Percentiles rank a stretch among this genome's conserved stretches.
Evolutionary conservation across 2,797 vertebrate species (phyloP).

Genomic region (Rhabdophis nuchalis): DNA sequence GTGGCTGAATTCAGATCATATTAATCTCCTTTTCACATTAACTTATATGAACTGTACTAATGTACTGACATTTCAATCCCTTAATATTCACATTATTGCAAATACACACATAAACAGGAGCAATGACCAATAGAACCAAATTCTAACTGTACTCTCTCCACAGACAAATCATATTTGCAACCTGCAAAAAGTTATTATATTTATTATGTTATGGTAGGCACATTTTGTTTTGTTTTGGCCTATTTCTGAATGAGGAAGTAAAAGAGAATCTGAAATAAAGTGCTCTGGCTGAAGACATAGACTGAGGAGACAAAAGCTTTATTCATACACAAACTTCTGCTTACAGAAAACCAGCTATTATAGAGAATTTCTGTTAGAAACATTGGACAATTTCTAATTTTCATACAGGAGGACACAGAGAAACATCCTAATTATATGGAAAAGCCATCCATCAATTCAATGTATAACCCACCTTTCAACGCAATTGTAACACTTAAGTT

Average conservation of each 20-base stretch:
- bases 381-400: neutral
- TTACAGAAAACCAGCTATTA: neutral
- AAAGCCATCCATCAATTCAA: neutral
- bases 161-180: neutral
- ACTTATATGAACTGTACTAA: neutral
- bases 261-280: neutral
- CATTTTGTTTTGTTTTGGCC: neutral
- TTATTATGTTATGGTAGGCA: neutral
- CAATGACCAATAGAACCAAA: neutral
- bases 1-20: neutral
- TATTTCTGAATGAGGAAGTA: neutral
- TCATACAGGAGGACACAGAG: neutral
- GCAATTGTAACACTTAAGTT: neutral
- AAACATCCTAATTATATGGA: neutral
- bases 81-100: neutral
- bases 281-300: neutral
- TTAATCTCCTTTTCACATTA: neutral
- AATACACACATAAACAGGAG: neutral
- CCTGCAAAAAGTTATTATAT: neutral
- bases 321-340: neutral
- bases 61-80: neutral
- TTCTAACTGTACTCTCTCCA: neutral
- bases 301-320: neutral
- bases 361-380: neutral
- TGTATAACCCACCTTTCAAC: neutral